Evolutionary conservation across 2,797 vertebrate species (phyloP).

Genomic region (Echiichthys vipera): DNA sequence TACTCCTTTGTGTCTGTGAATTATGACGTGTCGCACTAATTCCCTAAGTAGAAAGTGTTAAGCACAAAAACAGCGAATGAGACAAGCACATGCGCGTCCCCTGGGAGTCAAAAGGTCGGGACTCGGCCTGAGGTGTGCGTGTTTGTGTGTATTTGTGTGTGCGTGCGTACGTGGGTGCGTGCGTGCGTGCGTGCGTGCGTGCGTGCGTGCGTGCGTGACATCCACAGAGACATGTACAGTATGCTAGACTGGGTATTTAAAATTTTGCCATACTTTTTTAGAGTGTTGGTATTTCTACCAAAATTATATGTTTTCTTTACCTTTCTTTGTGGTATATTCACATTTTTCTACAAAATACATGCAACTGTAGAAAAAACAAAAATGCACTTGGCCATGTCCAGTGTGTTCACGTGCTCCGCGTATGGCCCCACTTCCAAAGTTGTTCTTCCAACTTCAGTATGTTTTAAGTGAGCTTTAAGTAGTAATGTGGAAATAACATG

Average conservation of each 20-base stretch:
- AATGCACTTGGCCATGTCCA: too few species aligned
- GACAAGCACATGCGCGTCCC: conserved; percentile 5
- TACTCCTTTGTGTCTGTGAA: conserved; percentile 14
- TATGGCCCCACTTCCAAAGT: too few species aligned
- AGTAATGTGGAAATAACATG: too few species aligned
- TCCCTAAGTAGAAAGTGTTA: conserved; percentile 30
- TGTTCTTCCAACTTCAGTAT: too few species aligned
- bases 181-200: not conserved
- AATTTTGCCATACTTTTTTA: not conserved
- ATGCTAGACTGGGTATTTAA: not conserved
- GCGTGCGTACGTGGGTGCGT: not conserved
- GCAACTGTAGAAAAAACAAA: not conserved
- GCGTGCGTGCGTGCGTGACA: not conserved
- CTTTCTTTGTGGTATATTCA: not conserved
- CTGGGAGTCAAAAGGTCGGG: conserved; percentile 53
- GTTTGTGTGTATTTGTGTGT: not conserved
- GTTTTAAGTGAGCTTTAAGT: too few species aligned
- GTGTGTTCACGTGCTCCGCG: too few species aligned
- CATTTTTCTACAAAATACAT: not conserved
- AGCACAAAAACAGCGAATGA: conserved; percentile 17
- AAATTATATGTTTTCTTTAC: not conserved
- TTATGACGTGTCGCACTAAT: not conserved
- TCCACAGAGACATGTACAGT: not conserved
- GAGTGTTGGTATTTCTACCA: not conserved
- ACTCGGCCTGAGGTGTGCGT: conserved; percentile 32